These are phyloP conservation scores for Dendrolimus houi DNA, from an alignment of 2,888 invertebrate genomes.

Conservation along the genomic window DNA sequence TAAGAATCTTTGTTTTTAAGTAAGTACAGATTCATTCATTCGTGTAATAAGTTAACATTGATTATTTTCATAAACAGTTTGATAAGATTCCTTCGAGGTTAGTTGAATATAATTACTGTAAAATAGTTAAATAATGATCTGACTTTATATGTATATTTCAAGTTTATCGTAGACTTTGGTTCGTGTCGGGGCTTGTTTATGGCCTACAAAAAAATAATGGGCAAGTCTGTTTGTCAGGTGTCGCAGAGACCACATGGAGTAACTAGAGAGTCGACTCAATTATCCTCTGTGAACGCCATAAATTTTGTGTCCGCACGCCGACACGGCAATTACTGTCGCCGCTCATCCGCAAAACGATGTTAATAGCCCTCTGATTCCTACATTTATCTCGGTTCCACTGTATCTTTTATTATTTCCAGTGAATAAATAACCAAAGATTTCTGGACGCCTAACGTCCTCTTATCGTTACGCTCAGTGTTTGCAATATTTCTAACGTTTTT, in stretches of 20 bases:
- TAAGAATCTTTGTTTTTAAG: too few relatives aligned
- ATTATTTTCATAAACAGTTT: too few relatives aligned
- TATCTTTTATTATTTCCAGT: conserved; percentile 34
- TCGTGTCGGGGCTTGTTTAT: background rate
- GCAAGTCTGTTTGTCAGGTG: conserved; percentile 36
- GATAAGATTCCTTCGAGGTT: too few relatives aligned
- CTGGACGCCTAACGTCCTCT: conserved; percentile 21
- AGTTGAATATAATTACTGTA: too few relatives aligned
- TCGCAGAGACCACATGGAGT: conserved; percentile 25
- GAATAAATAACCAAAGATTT: conserved; percentile 23
- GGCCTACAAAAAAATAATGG: background rate
- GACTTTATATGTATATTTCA: background rate
- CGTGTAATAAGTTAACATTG: too few relatives aligned
- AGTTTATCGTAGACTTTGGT: background rate
- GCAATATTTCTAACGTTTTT: conserved; percentile 23
- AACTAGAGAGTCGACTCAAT: conserved; percentile 55
- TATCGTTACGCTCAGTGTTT: conserved; percentile 27
- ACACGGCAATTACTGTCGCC: conserved; percentile 73
- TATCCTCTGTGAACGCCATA: conserved; percentile 58
- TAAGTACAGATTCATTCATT: too few relatives aligned
- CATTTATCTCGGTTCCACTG: conserved; percentile 51
- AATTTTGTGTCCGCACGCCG: conserved; percentile 64
- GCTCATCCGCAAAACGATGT: conserved; percentile 72
- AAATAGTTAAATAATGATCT: too few relatives aligned
- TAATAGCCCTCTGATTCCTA: conserved; percentile 67